Percentiles rank a stretch among this genome's conserved stretches.
Evolutionary conservation across 1,140 invertebrate species (phyloP).

Genomic region (Rhysida immarginata): DNA sequence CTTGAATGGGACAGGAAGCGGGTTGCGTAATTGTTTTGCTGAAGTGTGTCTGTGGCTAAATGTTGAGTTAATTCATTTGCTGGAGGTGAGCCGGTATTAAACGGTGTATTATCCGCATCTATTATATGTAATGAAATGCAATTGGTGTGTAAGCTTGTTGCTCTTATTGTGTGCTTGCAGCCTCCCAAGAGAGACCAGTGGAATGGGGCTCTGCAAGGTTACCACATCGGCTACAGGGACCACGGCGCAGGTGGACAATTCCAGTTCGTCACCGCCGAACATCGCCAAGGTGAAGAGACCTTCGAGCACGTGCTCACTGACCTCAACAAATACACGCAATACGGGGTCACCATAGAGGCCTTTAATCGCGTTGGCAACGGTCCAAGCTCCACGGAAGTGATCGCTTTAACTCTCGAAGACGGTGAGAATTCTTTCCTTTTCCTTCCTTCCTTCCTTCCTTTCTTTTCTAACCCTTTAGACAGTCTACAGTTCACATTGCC

Average conservation of each 20-base stretch:
- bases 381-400: conserved; percentile 52
- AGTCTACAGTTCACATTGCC: too few relatives aligned
- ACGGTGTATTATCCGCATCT: too few relatives aligned
- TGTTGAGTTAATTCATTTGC: too few relatives aligned
- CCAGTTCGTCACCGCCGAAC: neutral
- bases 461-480: too few relatives aligned
- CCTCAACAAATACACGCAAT: conserved; percentile 24
- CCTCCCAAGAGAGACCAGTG: conserved; percentile 72
- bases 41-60: too few relatives aligned
- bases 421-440: conserved; percentile 44
- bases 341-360: conserved; percentile 28
- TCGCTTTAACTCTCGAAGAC: conserved; percentile 62
- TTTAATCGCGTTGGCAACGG: conserved; percentile 38
- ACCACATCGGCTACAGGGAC: conserved; percentile 23
- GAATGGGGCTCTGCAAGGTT: conserved; percentile 83
- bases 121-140: too few relatives aligned
- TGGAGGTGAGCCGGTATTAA: too few relatives aligned
- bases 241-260: neutral
- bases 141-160: too few relatives aligned
- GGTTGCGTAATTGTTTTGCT: too few relatives aligned
- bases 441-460: too few relatives aligned
- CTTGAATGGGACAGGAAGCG: too few relatives aligned
- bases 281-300: neutral
- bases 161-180: conserved; percentile 10
- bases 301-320: conserved; percentile 7